Conservation (phyloP, 1,140 invertebrate genomes). For the Asobara japonica region DNA sequence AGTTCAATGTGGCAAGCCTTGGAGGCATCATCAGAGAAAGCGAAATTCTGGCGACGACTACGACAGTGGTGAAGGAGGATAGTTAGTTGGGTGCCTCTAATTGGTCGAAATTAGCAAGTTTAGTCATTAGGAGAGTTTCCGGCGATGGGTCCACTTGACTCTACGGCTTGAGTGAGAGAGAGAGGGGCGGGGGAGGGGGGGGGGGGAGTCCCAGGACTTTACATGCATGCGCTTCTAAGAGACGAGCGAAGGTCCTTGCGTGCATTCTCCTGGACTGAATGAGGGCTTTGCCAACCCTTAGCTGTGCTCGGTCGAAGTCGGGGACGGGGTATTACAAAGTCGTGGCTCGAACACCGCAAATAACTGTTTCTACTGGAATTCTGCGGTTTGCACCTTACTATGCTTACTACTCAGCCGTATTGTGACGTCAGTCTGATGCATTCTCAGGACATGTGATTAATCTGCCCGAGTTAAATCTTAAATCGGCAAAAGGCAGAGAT, state of each 20-base stretch:
- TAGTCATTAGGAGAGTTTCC: slow-evolving; percentile 67
- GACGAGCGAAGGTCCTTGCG: background rate
- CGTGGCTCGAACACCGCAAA: slow-evolving; percentile 51
- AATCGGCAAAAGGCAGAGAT: too few species aligned
- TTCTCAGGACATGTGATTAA: too few species aligned
- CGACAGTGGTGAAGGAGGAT: slow-evolving; percentile 34
- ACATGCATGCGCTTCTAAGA: background rate
- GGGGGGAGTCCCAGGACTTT: background rate
- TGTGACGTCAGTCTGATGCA: too few species aligned
- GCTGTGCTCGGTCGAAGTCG: background rate
- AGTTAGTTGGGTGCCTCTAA: slow-evolving; percentile 56
- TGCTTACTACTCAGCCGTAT: slow-evolving; percentile 47
- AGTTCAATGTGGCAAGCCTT: background rate
- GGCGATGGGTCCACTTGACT: slow-evolving; percentile 61
- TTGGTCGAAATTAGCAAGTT: slow-evolving; percentile 68
- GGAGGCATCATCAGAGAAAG: slow-evolving; percentile 30
- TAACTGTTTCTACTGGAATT: slow-evolving; percentile 59
- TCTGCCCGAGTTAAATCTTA: too few species aligned
- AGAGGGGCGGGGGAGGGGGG: slow-evolving; percentile 4
- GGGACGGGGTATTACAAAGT: slow-evolving; percentile 14
- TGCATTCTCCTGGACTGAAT: background rate
- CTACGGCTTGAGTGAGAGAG: slow-evolving; percentile 52
- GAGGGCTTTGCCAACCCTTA: background rate
- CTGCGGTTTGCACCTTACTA: slow-evolving; percentile 54
- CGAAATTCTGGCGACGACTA: slow-evolving; percentile 27